phyloP scores from a whole-genome alignment of 2,888 invertebrate genomes.

The Leucania comma region DNA sequence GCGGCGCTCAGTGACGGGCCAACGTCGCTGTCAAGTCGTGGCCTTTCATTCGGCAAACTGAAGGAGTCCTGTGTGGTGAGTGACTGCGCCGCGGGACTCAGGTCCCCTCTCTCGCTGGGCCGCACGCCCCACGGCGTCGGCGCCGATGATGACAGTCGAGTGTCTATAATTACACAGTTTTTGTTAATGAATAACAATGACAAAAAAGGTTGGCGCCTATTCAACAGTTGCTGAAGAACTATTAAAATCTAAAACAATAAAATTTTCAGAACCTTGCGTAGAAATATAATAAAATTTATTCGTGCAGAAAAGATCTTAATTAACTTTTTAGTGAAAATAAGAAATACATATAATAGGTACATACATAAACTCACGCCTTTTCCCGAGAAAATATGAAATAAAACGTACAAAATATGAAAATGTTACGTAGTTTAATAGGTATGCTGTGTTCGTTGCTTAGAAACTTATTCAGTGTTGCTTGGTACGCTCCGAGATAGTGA shows the following conservation, averaged over 20 bases:
- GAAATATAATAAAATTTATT: neutral
- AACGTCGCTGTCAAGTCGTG: slow-evolving; percentile 87
- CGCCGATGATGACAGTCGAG: slow-evolving; percentile 83
- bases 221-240: neutral
- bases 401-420: slow-evolving; percentile 9
- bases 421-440: neutral
- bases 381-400: slow-evolving; percentile 35
- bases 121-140: slow-evolving; percentile 79
- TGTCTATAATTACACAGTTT: slow-evolving; percentile 64
- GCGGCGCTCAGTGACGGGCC: slow-evolving; percentile 88
- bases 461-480: neutral
- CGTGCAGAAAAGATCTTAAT: neutral
- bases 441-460: neutral
- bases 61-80: slow-evolving; percentile 79
- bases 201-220: neutral
- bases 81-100: slow-evolving; percentile 80
- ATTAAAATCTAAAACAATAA: neutral
- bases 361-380: slow-evolving; percentile 31
- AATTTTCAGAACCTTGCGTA: neutral
- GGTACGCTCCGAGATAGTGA: slow-evolving; percentile 11
- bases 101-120: slow-evolving; percentile 66
- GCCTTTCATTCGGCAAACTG: slow-evolving; percentile 71
- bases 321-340: neutral
- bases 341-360: neutral
- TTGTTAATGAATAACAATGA: slow-evolving; percentile 9